Percentiles rank a stretch among this genome's conserved stretches.
These are phyloP conservation scores for Anser brachyrhynchus DNA, from an alignment of 2,113 vertebrate species.

Conservation along the genomic window DNA sequence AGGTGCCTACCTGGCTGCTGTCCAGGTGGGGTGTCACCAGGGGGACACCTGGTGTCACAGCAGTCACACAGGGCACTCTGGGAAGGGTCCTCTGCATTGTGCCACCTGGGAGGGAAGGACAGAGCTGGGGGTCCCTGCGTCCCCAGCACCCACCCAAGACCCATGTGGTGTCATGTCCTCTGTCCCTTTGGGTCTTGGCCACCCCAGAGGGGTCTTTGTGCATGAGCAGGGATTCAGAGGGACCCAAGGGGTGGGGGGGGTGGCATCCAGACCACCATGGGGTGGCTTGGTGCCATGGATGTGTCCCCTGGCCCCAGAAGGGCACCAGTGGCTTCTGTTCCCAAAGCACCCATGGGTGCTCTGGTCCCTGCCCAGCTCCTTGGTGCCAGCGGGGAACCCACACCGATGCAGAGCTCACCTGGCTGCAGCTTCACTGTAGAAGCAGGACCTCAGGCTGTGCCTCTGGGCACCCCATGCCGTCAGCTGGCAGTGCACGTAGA, in stretches of 20 bases:
- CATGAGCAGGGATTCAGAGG: not conserved
- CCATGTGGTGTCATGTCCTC: not conserved
- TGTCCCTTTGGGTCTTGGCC: not conserved
- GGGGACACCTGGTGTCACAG: not conserved
- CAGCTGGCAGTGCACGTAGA: conserved; percentile 49
- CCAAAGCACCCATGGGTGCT: not conserved
- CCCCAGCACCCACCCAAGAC: not conserved
- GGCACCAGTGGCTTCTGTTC: not conserved
- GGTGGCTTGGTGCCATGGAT: not conserved
- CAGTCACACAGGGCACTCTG: not conserved
- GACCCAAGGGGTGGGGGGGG: not conserved
- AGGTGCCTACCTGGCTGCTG: not conserved
- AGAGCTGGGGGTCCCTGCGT: fast-evolving
- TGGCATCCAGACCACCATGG: fast-evolving
- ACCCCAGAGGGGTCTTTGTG: not conserved
- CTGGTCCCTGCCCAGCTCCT: fast-evolving
- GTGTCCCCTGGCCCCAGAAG: not conserved
- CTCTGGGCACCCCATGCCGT: not conserved
- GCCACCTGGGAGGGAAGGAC: conserved; percentile 40
- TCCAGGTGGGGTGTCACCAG: not conserved
- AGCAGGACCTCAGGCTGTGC: not conserved
- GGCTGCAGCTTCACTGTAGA: not conserved
- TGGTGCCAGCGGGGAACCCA: not conserved
- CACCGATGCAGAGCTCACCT: not conserved
- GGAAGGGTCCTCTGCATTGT: not conserved